Evolutionary conservation across 2,888 invertebrate species (phyloP).

Genomic region (Seira sanloemensis): DNA sequence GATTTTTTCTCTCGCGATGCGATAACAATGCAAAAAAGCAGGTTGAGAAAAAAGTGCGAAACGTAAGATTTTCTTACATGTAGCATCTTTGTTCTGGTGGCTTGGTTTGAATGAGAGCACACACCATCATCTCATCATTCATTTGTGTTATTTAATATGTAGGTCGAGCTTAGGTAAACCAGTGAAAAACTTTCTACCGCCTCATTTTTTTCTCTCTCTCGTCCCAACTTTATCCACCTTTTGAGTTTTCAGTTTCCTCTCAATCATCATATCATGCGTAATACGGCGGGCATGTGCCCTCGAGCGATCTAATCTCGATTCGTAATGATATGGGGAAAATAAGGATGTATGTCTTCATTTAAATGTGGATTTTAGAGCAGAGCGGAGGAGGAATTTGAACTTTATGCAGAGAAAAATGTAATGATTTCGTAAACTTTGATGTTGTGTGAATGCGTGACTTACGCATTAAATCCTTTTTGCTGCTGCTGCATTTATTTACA

Average conservation of each 20-base stretch:
- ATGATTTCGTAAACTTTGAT: too few species aligned
- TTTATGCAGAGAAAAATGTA: too few species aligned
- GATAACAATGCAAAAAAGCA: too few species aligned
- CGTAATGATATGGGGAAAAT: not conserved
- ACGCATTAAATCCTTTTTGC: too few species aligned
- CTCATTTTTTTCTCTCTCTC: not conserved
- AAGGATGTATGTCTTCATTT: too few species aligned
- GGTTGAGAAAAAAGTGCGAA: not conserved
- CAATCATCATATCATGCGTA: not conserved
- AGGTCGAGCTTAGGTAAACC: not conserved
- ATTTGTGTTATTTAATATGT: not conserved
- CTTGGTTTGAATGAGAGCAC: not conserved
- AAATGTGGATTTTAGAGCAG: too few species aligned
- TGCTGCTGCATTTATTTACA: too few species aligned
- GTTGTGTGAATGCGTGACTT: too few species aligned
- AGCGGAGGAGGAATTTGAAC: too few species aligned
- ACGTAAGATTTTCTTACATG: not conserved
- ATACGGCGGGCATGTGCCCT: not conserved
- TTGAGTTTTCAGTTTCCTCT: not conserved
- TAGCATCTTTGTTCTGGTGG: not conserved
- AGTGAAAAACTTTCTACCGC: not conserved
- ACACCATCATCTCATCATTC: too few species aligned
- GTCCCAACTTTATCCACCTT: not conserved
- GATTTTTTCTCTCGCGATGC: too few species aligned
- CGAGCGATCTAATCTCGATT: not conserved